Evolutionary conservation across 1,140 invertebrate species (phyloP), one percentile per base, ranked within the genome.

Genomic region (Aleiodes sp.): DNA sequence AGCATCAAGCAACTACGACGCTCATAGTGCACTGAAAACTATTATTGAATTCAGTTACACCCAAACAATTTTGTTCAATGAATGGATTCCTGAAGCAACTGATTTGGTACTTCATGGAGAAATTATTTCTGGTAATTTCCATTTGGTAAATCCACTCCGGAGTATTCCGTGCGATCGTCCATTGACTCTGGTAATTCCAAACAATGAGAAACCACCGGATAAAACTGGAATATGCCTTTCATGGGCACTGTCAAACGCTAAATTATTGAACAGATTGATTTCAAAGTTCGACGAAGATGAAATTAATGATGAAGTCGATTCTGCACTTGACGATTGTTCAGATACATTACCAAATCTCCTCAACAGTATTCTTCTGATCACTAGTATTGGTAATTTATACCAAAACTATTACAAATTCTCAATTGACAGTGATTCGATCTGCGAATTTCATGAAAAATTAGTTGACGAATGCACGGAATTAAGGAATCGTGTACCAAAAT

Each of bases 191-290:
- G 68, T 84, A 4, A 39, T 79, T 68, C 65, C 82, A 41, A 74
- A 65, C 4, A 73, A 65, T 9, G 64, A 75, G 10, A 63, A 46
- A 10, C 14, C 70, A 12, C 64, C 61, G 4, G 77, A 85, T 70
- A 78, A 75, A 67, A 80, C 71, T 1, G 75, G 75, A 3, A 79
- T 78, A 52, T 85, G 79, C 56, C 71, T 84, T 14, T 76, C 71
- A 66, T 85, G 85, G 85, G 81, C 83, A 35, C 60, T 78, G 4
- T 77, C 80, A n/a, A 80, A 70, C 64, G 72, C 74, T 28, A 78
- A 81, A 67, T 71, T 86, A 62, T 56, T 84, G 4, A 81, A 81
- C 28, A 78, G 77, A 70, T 60, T 86, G 8, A 68, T 79, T 57
- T 33, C 70, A 6, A 71, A 76, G 64, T 35, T 76, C 8, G 43